Evolutionary conservation across 2,797 vertebrate species (phyloP).

Genomic region (Hypotaenidia okinawae): DNA sequence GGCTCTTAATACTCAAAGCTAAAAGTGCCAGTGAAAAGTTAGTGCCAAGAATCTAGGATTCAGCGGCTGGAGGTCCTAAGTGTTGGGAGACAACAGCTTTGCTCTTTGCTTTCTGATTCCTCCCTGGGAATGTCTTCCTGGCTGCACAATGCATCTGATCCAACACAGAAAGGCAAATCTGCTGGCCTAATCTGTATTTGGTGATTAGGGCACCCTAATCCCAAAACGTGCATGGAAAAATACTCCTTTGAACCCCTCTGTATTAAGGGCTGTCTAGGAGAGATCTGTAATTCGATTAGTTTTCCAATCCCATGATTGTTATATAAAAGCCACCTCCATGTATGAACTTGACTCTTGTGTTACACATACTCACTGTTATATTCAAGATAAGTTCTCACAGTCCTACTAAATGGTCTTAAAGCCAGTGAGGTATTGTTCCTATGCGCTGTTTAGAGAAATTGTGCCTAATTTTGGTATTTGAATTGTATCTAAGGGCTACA

Average conservation of each 20-base stretch:
- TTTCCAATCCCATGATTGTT: not conserved
- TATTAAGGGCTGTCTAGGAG: not conserved
- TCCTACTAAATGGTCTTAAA: not conserved
- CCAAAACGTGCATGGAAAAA: not conserved
- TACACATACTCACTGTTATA: not conserved
- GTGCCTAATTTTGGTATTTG: not conserved
- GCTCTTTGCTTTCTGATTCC: not conserved
- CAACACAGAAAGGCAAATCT: not conserved
- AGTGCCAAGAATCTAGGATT: not conserved
- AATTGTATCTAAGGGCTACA: not conserved
- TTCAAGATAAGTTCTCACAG: not conserved
- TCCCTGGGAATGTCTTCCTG: not conserved
- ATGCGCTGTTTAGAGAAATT: not conserved
- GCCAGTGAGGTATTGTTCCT: not conserved
- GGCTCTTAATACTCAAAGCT: not conserved
- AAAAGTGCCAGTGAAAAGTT: not conserved
- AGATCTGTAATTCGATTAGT: not conserved
- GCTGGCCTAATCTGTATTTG: not conserved
- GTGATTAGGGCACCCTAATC: not conserved
- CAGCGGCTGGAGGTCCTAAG: not conserved
- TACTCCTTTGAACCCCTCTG: not conserved
- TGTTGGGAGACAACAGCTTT: not conserved
- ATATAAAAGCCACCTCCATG: accelerated
- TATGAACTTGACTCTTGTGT: not conserved
- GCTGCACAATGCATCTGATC: not conserved